Conservation (phyloP, 2,113 vertebrate species). For the Pantherophis guttatus region DNA sequence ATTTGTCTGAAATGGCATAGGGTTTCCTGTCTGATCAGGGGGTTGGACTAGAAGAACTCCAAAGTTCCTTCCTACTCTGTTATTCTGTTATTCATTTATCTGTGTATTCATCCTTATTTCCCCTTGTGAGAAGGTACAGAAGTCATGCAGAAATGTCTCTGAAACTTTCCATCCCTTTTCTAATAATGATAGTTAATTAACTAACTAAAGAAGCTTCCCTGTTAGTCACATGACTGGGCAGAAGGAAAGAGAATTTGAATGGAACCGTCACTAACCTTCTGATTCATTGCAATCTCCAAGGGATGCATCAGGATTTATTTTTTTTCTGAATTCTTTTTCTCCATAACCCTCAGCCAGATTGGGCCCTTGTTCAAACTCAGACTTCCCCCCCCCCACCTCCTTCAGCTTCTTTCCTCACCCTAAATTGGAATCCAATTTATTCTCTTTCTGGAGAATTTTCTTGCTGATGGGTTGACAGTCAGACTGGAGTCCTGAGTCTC, state of each 20-base stretch:
- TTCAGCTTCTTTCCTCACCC: neutral
- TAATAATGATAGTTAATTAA: neutral
- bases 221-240: neutral
- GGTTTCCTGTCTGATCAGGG: too few species aligned
- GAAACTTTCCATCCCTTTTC: neutral
- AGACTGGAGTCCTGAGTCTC: neutral
- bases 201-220: neutral
- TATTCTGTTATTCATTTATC: neutral
- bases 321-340: neutral
- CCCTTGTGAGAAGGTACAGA: neutral
- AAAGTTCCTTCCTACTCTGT: too few species aligned
- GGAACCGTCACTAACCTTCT: neutral
- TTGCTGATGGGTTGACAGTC: neutral
- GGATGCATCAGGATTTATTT: neutral
- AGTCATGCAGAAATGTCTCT: neutral
- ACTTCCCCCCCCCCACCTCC: too few species aligned
- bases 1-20: too few species aligned
- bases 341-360: neutral
- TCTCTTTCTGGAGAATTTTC: neutral
- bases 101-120: neutral
- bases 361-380: neutral
- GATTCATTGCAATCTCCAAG: neutral
- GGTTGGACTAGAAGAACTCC: too few species aligned
- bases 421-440: neutral
- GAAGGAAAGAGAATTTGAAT: neutral